Percentiles rank a stretch among this genome's conserved stretches.
phyloP scores from a whole-genome alignment of 2,888 invertebrate genomes.

The Arge pagana region DNA sequence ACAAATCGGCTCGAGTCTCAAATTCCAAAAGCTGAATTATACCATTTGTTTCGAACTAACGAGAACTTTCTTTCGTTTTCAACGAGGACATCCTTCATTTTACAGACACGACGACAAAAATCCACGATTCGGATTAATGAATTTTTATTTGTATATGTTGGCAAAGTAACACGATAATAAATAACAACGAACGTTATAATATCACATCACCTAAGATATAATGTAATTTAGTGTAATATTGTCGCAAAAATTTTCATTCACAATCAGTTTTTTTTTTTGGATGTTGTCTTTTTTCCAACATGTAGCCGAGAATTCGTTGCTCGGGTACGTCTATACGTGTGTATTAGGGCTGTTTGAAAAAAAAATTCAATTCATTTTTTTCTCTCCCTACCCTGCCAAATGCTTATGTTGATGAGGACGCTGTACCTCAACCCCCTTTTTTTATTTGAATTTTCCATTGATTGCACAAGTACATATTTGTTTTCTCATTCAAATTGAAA shows the following conservation, averaged over 20 bases:
- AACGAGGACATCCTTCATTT: not conserved
- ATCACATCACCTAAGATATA: constrained; percentile 9
- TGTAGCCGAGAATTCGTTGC: too few species aligned
- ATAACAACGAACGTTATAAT: constrained; percentile 18
- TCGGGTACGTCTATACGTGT: too few species aligned
- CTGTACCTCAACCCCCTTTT: too few species aligned
- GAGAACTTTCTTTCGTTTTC: not conserved
- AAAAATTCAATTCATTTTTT: too few species aligned
- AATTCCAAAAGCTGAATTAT: constrained; percentile 18
- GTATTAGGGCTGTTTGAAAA: too few species aligned
- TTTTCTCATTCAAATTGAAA: too few species aligned
- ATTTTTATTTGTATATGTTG: constrained; percentile 21
- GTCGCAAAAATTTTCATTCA: constrained; percentile 10
- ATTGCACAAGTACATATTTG: too few species aligned
- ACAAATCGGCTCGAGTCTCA: constrained; percentile 17
- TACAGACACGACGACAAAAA: not conserved
- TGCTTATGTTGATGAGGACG: too few species aligned
- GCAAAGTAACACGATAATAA: constrained; percentile 16
- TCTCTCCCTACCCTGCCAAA: too few species aligned
- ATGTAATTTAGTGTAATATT: constrained; percentile 21
- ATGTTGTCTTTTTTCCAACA: too few species aligned
- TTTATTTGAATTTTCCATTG: too few species aligned
- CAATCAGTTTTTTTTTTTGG: not conserved
- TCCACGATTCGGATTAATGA: not conserved
- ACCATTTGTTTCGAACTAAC: not conserved